Percentiles rank a stretch among this genome's conserved stretches.
These are phyloP conservation scores for Alloplasta piceator DNA, from an alignment of 2,888 invertebrate genomes.

Conservation along the genomic window DNA sequence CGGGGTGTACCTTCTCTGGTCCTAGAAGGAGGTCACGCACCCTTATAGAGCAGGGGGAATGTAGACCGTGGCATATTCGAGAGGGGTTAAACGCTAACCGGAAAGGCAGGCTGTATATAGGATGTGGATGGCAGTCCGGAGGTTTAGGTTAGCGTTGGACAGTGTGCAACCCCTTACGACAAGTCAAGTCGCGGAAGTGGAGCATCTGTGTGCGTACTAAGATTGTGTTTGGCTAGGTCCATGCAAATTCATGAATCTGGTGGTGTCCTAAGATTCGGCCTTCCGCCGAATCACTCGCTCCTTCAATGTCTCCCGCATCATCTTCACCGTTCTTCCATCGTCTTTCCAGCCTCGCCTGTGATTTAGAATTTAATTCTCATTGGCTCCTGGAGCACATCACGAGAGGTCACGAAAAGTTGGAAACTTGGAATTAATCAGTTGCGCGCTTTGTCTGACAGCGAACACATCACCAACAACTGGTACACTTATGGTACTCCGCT, in stretches of 20 bases:
- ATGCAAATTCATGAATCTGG: slow-evolving; percentile 74
- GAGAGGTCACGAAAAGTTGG: not conserved
- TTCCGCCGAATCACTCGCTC: slow-evolving; percentile 35
- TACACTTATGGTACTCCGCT: not conserved
- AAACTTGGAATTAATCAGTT: slow-evolving; percentile 5
- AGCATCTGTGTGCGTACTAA: slow-evolving; percentile 65
- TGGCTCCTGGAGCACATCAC: not conserved
- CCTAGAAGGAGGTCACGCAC: not conserved
- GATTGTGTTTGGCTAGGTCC: slow-evolving; percentile 69
- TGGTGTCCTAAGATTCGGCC: slow-evolving; percentile 65
- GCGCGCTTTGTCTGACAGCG: slow-evolving; percentile 1
- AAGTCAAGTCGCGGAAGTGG: slow-evolving; percentile 45
- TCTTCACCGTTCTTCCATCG: no score
- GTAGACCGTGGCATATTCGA: slow-evolving; percentile 9
- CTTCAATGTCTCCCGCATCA: slow-evolving; percentile 30
- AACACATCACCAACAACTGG: slow-evolving; percentile 27
- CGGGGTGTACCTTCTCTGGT: not conserved
- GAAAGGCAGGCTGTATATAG: not conserved
- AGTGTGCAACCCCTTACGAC: slow-evolving; percentile 30
- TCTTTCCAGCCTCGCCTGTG: no score
- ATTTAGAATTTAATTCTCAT: no score
- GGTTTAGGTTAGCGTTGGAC: slow-evolving; percentile 16
- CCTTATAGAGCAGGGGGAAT: slow-evolving; percentile 12
- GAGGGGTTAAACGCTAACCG: not conserved
- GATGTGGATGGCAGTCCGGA: no score